A percentile compares a stretch with the other conserved stretches of the same genome.
Conservation (phyloP, 2,888 invertebrate species). For the Drosophila acutilabella region DNA sequence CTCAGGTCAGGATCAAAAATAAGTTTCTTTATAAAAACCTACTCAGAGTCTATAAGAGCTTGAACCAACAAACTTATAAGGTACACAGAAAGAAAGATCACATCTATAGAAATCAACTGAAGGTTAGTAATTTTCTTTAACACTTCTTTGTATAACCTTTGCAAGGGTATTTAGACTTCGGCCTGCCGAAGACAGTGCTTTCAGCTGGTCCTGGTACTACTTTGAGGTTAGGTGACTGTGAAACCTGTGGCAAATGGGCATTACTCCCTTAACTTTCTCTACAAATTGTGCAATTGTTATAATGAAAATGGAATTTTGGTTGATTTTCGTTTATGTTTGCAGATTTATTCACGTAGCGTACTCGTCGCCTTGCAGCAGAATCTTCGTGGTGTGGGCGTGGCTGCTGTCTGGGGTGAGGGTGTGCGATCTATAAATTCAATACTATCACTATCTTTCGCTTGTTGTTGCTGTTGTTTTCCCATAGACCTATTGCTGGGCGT, state of each 20-base stretch:
- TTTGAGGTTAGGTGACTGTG: neutral
- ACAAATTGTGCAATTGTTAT: constrained; percentile 30
- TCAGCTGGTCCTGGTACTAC: neutral
- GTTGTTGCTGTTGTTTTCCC: constrained; percentile 19
- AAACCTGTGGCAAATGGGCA: neutral
- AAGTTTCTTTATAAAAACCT: too few species aligned
- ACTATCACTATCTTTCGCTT: constrained; percentile 72
- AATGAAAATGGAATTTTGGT: neutral
- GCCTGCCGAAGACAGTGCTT: constrained; percentile 2
- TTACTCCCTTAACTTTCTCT: neutral
- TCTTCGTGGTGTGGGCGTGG: constrained; percentile 48
- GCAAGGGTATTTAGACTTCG: constrained; percentile 3
- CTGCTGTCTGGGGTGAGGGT: constrained; percentile 77
- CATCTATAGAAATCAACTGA: too few species aligned
- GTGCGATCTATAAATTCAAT: constrained; percentile 85
- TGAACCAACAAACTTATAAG: too few species aligned
- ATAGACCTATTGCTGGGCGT: constrained; percentile 39
- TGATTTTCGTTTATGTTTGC: neutral
- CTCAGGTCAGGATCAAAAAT: too few species aligned
- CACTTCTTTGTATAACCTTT: neutral
- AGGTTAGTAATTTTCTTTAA: too few species aligned
- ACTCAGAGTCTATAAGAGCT: too few species aligned
- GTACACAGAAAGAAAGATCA: too few species aligned
- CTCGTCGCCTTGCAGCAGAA: constrained; percentile 54
- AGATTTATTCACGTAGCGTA: constrained; percentile 46